These are phyloP conservation scores for Platyrinchus mystaceus DNA, from an alignment of 2,797 vertebrate genomes.

Conservation along the genomic window DNA sequence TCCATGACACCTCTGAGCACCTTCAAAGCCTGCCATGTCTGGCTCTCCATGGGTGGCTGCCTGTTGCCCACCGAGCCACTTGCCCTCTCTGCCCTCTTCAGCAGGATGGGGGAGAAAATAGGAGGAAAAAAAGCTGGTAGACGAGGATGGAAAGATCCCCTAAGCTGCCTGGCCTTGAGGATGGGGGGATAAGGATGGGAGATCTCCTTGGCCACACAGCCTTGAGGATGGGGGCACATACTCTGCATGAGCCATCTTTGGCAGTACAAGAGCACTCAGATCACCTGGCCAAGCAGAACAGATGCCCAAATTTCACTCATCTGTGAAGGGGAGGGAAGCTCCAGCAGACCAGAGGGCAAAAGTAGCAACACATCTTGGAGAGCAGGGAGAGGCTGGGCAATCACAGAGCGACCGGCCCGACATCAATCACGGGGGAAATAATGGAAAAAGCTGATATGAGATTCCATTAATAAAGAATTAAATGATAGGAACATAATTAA, in stretches of 20 bases:
- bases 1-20: accelerated
- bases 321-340: background rate
- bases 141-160: background rate
- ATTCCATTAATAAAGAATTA: constrained; percentile 58
- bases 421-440: background rate
- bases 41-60: accelerated
- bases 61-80: background rate
- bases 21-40: background rate
- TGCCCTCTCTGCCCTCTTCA: background rate
- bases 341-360: background rate
- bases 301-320: background rate
- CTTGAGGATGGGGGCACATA: background rate
- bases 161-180: background rate
- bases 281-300: background rate
- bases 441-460: constrained; percentile 20
- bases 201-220: background rate
- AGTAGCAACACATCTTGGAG: accelerated
- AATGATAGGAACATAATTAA: constrained; percentile 34
- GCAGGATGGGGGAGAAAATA: background rate
- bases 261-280: background rate
- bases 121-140: background rate
- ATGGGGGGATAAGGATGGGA: background rate
- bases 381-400: background rate
- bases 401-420: background rate
- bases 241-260: background rate